phyloP scores from a whole-genome alignment of 2,888 invertebrate species.

The Eupithecia tripunctaria region DNA sequence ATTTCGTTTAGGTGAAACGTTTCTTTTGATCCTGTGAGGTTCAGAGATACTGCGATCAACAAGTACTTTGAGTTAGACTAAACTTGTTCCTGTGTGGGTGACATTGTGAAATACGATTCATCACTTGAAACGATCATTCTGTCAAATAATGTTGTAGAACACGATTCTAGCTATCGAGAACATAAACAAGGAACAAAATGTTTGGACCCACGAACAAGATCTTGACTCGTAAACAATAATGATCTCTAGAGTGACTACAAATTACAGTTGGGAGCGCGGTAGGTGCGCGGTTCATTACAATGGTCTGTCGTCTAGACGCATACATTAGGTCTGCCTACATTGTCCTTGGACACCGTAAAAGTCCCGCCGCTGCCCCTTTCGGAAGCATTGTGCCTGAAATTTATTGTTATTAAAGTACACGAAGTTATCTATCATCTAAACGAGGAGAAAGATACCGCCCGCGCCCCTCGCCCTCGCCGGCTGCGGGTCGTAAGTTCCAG shows the following conservation, averaged over 20 bases:
- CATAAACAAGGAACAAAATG: constrained; percentile 8
- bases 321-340: constrained; percentile 39
- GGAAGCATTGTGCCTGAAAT: constrained; percentile 41
- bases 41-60: not conserved
- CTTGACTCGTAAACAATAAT: constrained; percentile 12
- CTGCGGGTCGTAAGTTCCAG: constrained; percentile 33
- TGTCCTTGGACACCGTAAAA: constrained; percentile 44
- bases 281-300: constrained; percentile 18
- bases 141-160: constrained; percentile 11
- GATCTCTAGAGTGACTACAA: constrained; percentile 5
- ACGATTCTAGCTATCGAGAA: constrained; percentile 2
- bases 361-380: constrained; percentile 31
- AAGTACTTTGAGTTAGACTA: not conserved
- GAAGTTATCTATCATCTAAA: constrained; percentile 46
- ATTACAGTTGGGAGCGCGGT: not conserved
- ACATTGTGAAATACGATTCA: not conserved
- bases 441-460: constrained; percentile 40
- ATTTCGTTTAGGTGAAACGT: not conserved
- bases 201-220: not conserved
- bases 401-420: constrained; percentile 44
- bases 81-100: not conserved
- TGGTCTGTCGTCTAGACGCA: constrained; percentile 40
- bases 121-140: not conserved
- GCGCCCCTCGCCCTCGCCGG: constrained; percentile 14
- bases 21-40: not conserved